Evolutionary conservation across 1,140 invertebrate genomes (phyloP), one percentile per base, ranked within the genome.

Genomic region (Zaprionus camerounensis): DNA sequence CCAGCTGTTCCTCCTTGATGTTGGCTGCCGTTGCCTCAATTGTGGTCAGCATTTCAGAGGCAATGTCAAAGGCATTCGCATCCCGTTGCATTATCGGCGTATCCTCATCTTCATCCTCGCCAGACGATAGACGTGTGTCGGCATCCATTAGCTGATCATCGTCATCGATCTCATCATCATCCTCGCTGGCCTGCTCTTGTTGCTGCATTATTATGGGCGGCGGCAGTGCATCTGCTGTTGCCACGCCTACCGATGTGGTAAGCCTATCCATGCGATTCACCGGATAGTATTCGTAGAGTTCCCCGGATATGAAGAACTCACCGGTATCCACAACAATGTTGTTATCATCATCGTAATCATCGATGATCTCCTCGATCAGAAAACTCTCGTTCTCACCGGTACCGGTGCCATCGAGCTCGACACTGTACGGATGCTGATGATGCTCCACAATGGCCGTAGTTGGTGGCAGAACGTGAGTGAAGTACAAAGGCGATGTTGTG

Each of bases 201-300:
- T 81, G 82, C 58, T 91, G 90, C 90, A 91, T 91, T 53, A 91
- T 91, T 31, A 91, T 91, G 12, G 90, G 82, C 15, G 90, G 90
- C 17, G 88, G 90, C 31, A 91, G 46, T 1, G 88, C 80, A 65
- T 90, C 82, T n/a, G 86, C 86, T 5, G 81, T 82, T 24, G 81
- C 81, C 64, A 90, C 77, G 53, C 64, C 57, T 11, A 76, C 71
- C 11, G 81, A 82, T 9, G 66, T 78, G 11, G 31, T 36, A 2
- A 84, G 69, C 13, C 82, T 80, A 44, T 87, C 83, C 65, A 87
- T 66, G 22, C 82, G 76, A 76, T 91, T 81, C 26, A 86, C 82
- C 20, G 90, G 72, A 58, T 81, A 88, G 59, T 88, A 91, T 71
- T 91, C 90, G 28, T 90, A 86, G 20, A 81, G 80, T 68, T 91